Evolutionary conservation across 2,888 invertebrate species (phyloP), one percentile per base, ranked within the genome.

Genomic region (Xestia xanthographa): DNA sequence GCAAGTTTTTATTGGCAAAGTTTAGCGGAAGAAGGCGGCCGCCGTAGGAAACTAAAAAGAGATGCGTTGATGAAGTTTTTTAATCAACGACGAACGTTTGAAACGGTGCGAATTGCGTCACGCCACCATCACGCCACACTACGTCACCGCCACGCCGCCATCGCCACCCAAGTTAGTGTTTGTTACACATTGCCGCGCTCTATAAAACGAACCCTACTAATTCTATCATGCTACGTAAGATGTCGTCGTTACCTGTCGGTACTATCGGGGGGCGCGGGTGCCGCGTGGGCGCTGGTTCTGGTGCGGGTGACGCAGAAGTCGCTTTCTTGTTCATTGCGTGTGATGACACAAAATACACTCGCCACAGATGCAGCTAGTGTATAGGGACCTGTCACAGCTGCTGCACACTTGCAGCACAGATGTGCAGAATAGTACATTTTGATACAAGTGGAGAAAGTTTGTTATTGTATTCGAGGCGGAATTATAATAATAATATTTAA

Each of bases 31-130:
- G 84, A 85, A 80, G 80, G 85, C 87, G 83, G 82, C 86, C 85
- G 85, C 77, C 76, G 77, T 85, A 83, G 84, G 86, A 90, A 91
- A 87, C 85, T 85, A 78, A 79, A 85, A 85, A 85, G 86, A 81
- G 79, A 86, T 85, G 90, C 91, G 92, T 91, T 91, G 89, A 91
- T 92, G 89, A 92, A 93, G 86, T 93, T 92, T 93, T 92, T 92
- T 92, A 92, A 92, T 92, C 91, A 92, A 86, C 82, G 85, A 85
- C 71, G 84, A 79, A 68, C 75, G 75, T 77, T 70, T 62, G 63
- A 68, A 69, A 70, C 43, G 66, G 75, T 68, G 63, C 68, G 41
- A 43, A 12, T 66, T 20, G 45, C n/a, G 73, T n/a, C 43, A 29
- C 66, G 53, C 38, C 56, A 5, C 22, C 29, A 26, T n/a, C 11